Evolutionary conservation across 2,113 vertebrate species (phyloP).

Genomic region (Podarcis muralis): DNA sequence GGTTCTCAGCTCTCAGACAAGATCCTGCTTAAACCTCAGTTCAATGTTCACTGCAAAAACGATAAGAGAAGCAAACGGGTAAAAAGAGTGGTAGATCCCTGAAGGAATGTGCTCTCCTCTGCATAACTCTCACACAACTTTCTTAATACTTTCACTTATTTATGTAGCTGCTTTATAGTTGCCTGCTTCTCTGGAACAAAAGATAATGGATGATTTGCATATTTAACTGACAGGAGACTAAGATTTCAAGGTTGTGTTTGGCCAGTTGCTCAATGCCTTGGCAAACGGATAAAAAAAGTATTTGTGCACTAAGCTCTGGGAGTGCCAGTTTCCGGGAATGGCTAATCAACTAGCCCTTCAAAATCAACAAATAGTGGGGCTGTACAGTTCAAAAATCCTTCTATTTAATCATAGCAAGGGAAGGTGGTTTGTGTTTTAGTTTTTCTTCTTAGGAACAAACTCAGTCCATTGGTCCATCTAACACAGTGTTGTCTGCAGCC

Average conservation of each 20-base stretch:
- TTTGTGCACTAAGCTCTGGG: background rate
- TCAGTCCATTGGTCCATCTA: too few relatives aligned
- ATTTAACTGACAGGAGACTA: fast-evolving
- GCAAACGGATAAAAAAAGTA: fast-evolving
- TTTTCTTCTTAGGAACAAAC: too few relatives aligned
- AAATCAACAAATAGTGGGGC: too few relatives aligned
- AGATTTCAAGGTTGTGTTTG: fast-evolving
- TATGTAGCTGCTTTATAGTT: fast-evolving
- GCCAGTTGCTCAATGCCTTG: fast-evolving
- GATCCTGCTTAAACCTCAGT: constrained; percentile 12
- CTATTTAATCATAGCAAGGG: too few relatives aligned
- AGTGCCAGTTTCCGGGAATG: background rate
- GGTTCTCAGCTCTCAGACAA: constrained; percentile 45
- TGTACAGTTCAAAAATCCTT: too few relatives aligned
- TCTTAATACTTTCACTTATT: background rate
- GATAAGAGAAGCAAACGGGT: constrained; percentile 21
- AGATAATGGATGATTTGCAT: fast-evolving
- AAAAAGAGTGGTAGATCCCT: background rate
- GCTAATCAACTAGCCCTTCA: background rate
- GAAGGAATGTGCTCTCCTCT: too few relatives aligned
- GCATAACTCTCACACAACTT: background rate
- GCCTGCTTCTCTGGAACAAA: background rate
- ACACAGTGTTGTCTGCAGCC: too few relatives aligned
- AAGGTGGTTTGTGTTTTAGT: too few relatives aligned
- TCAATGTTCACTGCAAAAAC: constrained; percentile 36